These are phyloP conservation scores for Diplolepis rosae DNA, from an alignment of 2,888 invertebrate genomes.

Conservation along the genomic window DNA sequence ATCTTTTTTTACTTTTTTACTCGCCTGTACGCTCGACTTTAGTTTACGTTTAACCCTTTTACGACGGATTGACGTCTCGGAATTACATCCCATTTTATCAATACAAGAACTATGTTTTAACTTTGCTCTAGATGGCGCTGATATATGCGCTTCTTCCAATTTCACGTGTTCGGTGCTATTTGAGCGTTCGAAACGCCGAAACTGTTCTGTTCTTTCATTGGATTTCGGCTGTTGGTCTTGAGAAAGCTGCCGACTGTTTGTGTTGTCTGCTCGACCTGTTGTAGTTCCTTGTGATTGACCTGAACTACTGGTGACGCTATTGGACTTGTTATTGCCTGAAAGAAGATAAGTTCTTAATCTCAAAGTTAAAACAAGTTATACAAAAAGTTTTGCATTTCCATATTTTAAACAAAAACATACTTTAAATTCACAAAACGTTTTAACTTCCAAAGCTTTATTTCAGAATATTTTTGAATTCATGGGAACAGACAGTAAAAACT, in stretches of 20 bases:
- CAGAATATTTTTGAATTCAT: too few relatives aligned
- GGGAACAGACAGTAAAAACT: too few relatives aligned
- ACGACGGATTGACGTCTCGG: background rate
- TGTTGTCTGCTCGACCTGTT: constrained; percentile 12
- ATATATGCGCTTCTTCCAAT: constrained; percentile 74
- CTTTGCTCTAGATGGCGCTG: constrained; percentile 72
- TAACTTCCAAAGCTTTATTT: too few relatives aligned
- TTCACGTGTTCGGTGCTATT: constrained; percentile 68
- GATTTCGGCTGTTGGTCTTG: constrained; percentile 34
- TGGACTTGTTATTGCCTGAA: constrained; percentile 66
- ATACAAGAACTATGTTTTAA: constrained; percentile 54
- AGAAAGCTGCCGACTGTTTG: background rate
- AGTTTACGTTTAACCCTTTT: background rate
- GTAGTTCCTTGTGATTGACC: constrained; percentile 43
- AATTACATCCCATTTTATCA: constrained; percentile 23
- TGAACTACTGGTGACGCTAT: constrained; percentile 58
- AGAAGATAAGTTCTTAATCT: too few relatives aligned
- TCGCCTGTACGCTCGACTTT: background rate
- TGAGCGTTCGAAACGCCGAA: constrained; percentile 47
- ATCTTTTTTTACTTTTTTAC: constrained; percentile 36
- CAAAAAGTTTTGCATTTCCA: too few relatives aligned
- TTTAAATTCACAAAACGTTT: too few relatives aligned
- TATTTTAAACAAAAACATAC: too few relatives aligned
- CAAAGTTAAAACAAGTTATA: too few relatives aligned
- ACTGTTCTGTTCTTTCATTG: constrained; percentile 50